A percentile compares a stretch with the other conserved stretches of the same genome.
phyloP scores from a whole-genome alignment of 1,140 invertebrate genomes.

The Pachypeltis micranthus region DNA sequence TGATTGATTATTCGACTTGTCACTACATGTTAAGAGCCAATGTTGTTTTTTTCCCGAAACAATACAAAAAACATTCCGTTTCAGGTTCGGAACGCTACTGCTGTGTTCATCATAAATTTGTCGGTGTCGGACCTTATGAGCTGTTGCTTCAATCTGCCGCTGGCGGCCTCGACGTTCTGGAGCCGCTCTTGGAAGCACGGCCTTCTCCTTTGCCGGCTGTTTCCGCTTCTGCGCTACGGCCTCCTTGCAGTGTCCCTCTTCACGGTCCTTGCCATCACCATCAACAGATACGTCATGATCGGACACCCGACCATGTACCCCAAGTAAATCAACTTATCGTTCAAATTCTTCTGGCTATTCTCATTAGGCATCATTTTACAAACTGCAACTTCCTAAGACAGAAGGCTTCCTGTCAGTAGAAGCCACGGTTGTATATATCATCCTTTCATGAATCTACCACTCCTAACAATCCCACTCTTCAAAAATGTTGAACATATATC shows the following conservation, averaged over 20 bases:
- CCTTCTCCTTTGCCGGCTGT: constrained; percentile 55
- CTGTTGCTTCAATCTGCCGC: constrained; percentile 65
- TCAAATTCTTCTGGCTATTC: neutral
- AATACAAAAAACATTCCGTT: no score
- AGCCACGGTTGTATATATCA: no score
- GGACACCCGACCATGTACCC: constrained; percentile 68
- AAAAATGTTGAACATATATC: no score
- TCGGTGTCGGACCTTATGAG: constrained; percentile 65
- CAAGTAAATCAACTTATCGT: constrained; percentile 44
- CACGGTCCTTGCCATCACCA: constrained; percentile 68
- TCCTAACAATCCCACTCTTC: no score
- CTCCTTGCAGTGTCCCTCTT: constrained; percentile 71
- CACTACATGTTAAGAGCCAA: no score
- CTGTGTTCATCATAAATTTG: constrained; percentile 71
- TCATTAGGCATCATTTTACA: neutral
- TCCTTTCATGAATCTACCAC: no score
- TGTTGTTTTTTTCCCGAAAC: no score
- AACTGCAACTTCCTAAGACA: no score
- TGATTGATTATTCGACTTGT: no score
- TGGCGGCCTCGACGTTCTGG: constrained; percentile 60
- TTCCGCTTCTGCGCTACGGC: constrained; percentile 63
- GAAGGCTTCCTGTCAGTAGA: no score
- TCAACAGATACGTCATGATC: constrained; percentile 76
- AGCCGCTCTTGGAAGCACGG: constrained; percentile 58
- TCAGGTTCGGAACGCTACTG: constrained; percentile 68